Evolutionary conservation across 2,113 vertebrate species (phyloP).

Genomic region (Poicephalus gulielmi): DNA sequence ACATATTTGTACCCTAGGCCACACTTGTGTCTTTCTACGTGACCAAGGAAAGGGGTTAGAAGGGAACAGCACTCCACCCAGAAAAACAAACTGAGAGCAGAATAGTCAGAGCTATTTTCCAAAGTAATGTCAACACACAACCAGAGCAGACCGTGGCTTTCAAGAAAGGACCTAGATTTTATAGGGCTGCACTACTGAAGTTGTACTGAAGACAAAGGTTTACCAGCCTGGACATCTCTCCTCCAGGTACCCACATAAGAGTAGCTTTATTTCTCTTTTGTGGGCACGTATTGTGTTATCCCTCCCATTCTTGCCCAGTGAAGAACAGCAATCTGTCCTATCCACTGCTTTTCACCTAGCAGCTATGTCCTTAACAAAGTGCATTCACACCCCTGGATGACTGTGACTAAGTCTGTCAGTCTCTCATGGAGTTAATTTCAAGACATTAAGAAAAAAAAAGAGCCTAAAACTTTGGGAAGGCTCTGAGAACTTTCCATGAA

Average conservation of each 20-base stretch:
- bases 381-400: neutral
- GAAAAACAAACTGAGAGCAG: neutral
- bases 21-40: neutral
- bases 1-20: neutral
- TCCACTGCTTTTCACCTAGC: neutral
- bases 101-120: neutral
- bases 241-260: neutral
- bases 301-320: neutral
- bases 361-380: neutral
- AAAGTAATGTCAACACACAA: neutral
- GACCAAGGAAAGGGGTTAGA: accelerated
- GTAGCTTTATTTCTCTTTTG: neutral
- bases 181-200: neutral
- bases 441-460: neutral
- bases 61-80: neutral
- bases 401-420: neutral
- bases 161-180: neutral
- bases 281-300: neutral
- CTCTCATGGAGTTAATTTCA: neutral
- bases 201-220: neutral
- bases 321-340: neutral
- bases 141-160: neutral
- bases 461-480: neutral
- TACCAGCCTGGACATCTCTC: neutral
- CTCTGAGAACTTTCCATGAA: neutral